Evolutionary conservation across 2,888 invertebrate species (phyloP), one percentile per base, ranked within the genome.

Genomic region (Napeogenes inachia): DNA sequence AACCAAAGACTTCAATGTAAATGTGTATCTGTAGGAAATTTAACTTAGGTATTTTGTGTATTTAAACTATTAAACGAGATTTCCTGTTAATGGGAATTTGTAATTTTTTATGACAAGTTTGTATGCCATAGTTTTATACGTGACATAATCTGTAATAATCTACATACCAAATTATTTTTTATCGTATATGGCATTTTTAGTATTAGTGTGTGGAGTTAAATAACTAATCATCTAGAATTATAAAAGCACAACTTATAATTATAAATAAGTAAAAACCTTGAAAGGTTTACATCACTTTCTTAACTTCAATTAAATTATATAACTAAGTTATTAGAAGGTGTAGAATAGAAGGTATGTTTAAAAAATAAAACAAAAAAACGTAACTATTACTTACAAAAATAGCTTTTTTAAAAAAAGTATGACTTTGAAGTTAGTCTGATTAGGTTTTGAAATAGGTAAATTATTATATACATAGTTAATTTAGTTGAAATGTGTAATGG

Each of bases 1-100:
- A 46, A 59, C 59, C 59, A 59, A 59, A 59, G 59, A 59, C 46
- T 59, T 54, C 13, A 47, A 54, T 59, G 59, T 54, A 54, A 42
- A 54, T 59, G 33, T 42, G 13, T 50, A 50, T 50, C 50, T 12
- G 30, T 50, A 50, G 50, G 30, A 4, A 10, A 30, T 50, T 30
- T 30, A 30, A 30, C 8, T 30, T 30, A 50, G 30, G 8, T 30
- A 30, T 50, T 10, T n/a, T 30, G 3, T 50, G 50, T 50, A 30
- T 50, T 47, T 50, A 50, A 30, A 50, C 3, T 30, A 50, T 30
- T 21, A 50, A 50, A 30, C 30, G 8, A 50, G 30, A 50, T 12
- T 50, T 47, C n/a, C 4, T 47, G n/a, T 21, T 8, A 47, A 47
- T 21, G 8, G 21, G 10, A 50, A 21, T 50, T 47, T 50, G 50